Conservation (phyloP, 2,888 invertebrate species). For the Dynastes maya region DNA sequence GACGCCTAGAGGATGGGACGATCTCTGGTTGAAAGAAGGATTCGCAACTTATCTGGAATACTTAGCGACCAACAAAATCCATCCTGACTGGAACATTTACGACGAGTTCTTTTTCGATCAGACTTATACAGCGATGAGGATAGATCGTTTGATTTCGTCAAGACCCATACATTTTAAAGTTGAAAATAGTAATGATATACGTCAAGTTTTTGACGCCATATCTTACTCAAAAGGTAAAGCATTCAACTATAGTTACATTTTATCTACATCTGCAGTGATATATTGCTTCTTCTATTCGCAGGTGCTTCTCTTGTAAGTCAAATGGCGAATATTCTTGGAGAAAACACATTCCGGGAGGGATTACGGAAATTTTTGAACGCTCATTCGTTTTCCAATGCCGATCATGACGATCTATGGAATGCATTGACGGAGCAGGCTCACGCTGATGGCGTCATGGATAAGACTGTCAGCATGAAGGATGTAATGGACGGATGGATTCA, state of each 20-base stretch:
- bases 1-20: conserved; percentile 81
- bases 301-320: conserved; percentile 82
- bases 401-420: conserved; percentile 80
- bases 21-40: conserved; percentile 83
- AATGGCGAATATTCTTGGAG: conserved; percentile 81
- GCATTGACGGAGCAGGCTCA: conserved; percentile 76
- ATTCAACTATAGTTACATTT: background rate
- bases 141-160: conserved; percentile 77
- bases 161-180: conserved; percentile 79
- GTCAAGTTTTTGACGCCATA: conserved; percentile 80
- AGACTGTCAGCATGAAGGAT: conserved; percentile 71
- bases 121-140: conserved; percentile 73
- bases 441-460: conserved; percentile 65
- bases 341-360: conserved; percentile 73
- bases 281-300: conserved; percentile 53
- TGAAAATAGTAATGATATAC: conserved; percentile 75
- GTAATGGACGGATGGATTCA: conserved; percentile 82
- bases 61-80: conserved; percentile 72
- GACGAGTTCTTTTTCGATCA: conserved; percentile 74
- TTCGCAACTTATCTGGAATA: conserved; percentile 80
- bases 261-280: background rate
- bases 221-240: conserved; percentile 78
- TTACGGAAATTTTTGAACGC: conserved; percentile 72
- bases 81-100: conserved; percentile 75
- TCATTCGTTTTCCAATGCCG: conserved; percentile 76